Conservation (phyloP, 2,113 vertebrate species). For the Petrocephalus microphthalmus region DNA sequence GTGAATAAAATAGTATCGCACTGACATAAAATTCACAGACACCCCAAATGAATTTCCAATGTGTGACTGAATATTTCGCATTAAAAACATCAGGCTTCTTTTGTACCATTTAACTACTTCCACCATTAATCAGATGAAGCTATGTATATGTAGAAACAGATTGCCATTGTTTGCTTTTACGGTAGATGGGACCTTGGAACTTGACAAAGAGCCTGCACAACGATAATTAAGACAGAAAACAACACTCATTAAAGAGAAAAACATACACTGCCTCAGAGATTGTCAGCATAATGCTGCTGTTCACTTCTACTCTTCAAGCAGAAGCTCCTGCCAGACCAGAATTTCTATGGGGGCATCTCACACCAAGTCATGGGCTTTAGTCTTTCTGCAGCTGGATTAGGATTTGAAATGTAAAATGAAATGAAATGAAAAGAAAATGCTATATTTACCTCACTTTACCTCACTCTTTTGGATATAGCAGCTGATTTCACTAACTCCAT, state of each 20-base stretch:
- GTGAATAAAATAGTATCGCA: too few relatives aligned
- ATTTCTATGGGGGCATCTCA: background rate
- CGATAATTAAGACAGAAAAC: background rate
- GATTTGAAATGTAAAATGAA: background rate
- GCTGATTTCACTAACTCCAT: background rate
- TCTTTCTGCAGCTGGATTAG: background rate
- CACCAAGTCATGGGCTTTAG: background rate
- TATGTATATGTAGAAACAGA: background rate
- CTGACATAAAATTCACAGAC: background rate
- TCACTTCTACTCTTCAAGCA: background rate
- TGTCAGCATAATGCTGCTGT: background rate
- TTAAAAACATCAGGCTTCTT: background rate
- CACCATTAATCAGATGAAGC: background rate
- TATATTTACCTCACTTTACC: background rate
- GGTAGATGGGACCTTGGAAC: background rate
- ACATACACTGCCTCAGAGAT: background rate
- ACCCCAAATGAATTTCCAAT: background rate
- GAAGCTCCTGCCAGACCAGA: background rate
- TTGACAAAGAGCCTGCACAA: background rate
- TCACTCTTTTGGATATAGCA: background rate
- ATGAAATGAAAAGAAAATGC: background rate
- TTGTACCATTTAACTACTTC: background rate
- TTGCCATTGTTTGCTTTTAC: background rate
- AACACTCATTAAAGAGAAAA: background rate
- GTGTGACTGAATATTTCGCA: background rate